These are phyloP conservation scores for Uromys caudimaculatus DNA, from an alignment of 2,797 vertebrate genomes.

Conservation along the genomic window DNA sequence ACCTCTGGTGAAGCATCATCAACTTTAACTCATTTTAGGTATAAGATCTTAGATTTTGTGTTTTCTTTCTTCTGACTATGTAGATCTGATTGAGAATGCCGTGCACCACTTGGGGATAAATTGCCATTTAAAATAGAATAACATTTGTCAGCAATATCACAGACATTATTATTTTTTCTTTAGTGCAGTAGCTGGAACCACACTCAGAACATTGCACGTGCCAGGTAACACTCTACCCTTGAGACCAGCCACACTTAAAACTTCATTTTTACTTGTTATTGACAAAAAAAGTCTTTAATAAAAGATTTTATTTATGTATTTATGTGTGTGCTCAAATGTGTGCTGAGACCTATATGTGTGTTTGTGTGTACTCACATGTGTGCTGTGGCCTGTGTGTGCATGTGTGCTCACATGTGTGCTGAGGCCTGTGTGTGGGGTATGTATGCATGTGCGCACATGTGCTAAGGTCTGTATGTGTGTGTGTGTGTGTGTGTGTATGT, in stretches of 20 bases:
- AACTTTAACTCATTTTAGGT: background rate
- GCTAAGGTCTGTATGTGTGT: too few species aligned
- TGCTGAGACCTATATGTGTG: too few species aligned
- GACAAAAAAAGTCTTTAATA: background rate
- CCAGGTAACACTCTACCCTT: background rate
- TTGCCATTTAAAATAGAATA: background rate
- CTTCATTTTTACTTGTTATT: background rate
- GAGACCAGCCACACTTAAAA: background rate
- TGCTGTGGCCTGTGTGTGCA: background rate
- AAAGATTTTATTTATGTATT: background rate
- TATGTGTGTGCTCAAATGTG: background rate
- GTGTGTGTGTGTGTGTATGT: too few species aligned
- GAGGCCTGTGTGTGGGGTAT: too few species aligned
- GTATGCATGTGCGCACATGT: background rate
- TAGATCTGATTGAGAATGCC: background rate
- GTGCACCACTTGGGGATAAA: background rate
- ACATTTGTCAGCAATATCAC: background rate
- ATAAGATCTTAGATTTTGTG: background rate
- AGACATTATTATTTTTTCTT: background rate
- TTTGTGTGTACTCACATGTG: background rate
- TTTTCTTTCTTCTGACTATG: slow-evolving; percentile 17
- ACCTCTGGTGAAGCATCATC: background rate
- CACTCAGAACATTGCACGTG: background rate
- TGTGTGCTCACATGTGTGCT: background rate
- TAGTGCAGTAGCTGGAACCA: background rate